Evolutionary conservation across 1,140 invertebrate genomes (phyloP).

Genomic region (Diorhabda sublineata): DNA sequence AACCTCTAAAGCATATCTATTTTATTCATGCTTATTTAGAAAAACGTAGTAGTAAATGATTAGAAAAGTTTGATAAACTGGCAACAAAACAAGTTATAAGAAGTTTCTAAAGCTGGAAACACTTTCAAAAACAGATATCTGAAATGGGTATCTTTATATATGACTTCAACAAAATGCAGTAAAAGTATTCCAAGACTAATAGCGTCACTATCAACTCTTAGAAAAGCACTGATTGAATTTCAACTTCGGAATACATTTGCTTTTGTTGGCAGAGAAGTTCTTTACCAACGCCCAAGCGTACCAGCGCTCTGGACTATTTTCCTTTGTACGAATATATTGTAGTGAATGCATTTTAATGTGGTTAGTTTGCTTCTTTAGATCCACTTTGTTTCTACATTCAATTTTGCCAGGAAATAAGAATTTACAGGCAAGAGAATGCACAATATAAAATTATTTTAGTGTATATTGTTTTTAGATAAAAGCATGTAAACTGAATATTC

Average conservation of each 20-base stretch:
- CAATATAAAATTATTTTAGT: background rate
- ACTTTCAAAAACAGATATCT: background rate
- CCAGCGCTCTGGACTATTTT: background rate
- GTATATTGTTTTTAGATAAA: no score
- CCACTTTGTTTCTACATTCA: background rate
- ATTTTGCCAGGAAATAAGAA: background rate
- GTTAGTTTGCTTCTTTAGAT: constrained; percentile 1
- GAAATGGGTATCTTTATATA: background rate
- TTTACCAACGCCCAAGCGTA: background rate
- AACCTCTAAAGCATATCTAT: no score
- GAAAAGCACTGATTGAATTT: constrained; percentile 1
- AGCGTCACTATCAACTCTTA: background rate
- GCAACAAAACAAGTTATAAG: background rate
- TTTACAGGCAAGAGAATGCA: background rate
- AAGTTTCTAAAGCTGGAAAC: background rate
- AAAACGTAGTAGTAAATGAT: no score
- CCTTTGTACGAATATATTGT: background rate
- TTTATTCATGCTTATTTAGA: no score
- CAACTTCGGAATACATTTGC: background rate
- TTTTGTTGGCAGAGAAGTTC: background rate
- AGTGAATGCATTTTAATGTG: background rate
- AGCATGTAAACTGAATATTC: no score
- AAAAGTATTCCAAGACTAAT: background rate
- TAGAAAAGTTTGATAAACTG: background rate
- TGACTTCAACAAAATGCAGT: background rate